Evolutionary conservation across 2,888 invertebrate species (phyloP).

Genomic region (Ypsolopha sequella): DNA sequence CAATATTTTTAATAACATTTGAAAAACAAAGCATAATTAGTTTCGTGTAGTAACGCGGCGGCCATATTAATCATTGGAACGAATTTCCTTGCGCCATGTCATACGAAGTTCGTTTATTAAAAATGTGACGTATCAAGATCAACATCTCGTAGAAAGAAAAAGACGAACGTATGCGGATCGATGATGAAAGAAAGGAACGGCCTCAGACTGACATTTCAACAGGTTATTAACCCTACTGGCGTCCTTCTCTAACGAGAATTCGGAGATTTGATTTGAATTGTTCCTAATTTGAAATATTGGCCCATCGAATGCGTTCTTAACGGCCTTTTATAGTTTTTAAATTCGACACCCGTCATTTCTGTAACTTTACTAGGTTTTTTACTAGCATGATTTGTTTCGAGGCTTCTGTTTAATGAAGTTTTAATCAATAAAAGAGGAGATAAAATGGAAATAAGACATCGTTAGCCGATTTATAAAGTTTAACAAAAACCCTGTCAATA

Average conservation of each 20-base stretch:
- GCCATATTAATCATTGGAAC: conserved; percentile 69
- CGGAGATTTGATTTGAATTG: conserved; percentile 69
- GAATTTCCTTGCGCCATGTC: conserved; percentile 68
- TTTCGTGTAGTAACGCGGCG: conserved; percentile 50
- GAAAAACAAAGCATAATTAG: conserved; percentile 65
- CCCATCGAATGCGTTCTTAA: conserved; percentile 31
- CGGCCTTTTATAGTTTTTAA: conserved; percentile 5
- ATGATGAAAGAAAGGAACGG: conserved; percentile 41
- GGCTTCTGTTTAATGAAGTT: conserved; percentile 53
- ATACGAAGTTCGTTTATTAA: conserved; percentile 69
- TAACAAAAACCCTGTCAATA: too few species aligned
- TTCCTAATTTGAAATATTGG: conserved; percentile 67
- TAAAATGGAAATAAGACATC: conserved; percentile 40
- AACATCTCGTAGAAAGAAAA: conserved; percentile 58
- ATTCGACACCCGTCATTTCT: neutral
- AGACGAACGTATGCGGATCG: conserved; percentile 34
- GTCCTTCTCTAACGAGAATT: conserved; percentile 69
- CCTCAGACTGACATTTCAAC: conserved; percentile 63
- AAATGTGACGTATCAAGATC: conserved; percentile 72
- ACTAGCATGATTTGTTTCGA: conserved; percentile 31
- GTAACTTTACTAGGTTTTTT: conserved; percentile 18
- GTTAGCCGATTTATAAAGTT: conserved; percentile 28
- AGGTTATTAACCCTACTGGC: conserved; percentile 68
- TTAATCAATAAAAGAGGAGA: conserved; percentile 35
- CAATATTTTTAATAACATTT: conserved; percentile 69